Evolutionary conservation across 2,797 vertebrate genomes (phyloP).

Genomic region (Gymnodraco acuticeps): DNA sequence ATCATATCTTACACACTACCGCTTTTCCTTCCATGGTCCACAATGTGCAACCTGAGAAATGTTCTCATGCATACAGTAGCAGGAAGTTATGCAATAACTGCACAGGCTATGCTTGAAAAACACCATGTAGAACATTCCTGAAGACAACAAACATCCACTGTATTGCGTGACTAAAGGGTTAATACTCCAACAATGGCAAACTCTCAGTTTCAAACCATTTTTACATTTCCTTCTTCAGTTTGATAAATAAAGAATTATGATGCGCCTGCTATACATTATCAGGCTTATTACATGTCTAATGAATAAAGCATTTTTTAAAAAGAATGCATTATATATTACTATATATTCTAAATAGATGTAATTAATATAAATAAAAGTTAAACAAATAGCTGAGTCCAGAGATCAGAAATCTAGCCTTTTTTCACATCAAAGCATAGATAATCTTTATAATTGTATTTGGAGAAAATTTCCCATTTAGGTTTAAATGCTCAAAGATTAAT

Average conservation of each 20-base stretch:
- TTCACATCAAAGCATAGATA: too few species aligned
- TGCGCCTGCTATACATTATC: too few species aligned
- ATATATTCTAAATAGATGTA: too few species aligned
- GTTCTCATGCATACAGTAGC: conserved; percentile 1
- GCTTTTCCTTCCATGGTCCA: conserved; percentile 17
- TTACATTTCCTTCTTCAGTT: background rate
- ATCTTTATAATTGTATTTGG: too few species aligned
- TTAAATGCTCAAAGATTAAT: background rate
- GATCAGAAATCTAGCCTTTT: too few species aligned
- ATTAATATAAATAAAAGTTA: too few species aligned
- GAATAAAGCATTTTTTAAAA: too few species aligned
- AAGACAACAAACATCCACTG: conserved; percentile 6
- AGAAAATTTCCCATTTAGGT: too few species aligned
- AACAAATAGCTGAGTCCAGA: too few species aligned
- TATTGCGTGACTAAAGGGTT: background rate
- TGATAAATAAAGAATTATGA: background rate
- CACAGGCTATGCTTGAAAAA: conserved; percentile 15
- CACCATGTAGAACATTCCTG: background rate
- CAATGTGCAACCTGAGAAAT: conserved; percentile 14
- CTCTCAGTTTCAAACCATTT: background rate
- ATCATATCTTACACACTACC: conserved; percentile 25
- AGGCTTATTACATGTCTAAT: too few species aligned
- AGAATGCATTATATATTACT: too few species aligned
- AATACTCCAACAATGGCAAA: background rate
- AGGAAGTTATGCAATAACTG: conserved; percentile 11